Percentiles rank a stretch among this genome's conserved stretches.
These are phyloP conservation scores for Ferdinandea cuprea DNA, from an alignment of 2,888 invertebrate species.

Conservation along the genomic window DNA sequence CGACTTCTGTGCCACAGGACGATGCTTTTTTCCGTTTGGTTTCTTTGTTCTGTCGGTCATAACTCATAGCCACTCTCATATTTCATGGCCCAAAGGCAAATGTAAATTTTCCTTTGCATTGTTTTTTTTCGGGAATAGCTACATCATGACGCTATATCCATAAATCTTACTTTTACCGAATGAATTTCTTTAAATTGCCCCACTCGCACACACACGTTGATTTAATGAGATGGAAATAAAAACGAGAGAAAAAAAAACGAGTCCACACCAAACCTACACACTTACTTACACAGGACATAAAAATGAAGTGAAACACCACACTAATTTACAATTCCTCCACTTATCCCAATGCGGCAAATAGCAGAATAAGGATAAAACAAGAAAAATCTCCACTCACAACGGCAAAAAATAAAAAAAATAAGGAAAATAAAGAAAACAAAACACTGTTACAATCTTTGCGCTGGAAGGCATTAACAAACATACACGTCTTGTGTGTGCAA, in stretches of 20 bases:
- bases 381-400: background rate
- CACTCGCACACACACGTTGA: conserved; percentile 32
- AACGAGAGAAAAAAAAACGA: background rate
- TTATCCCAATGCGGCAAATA: conserved; percentile 42
- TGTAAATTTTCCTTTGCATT: conserved; percentile 32
- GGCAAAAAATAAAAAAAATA: background rate
- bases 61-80: conserved; percentile 52
- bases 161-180: conserved; percentile 55
- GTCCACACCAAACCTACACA: background rate
- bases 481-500: conserved; percentile 39
- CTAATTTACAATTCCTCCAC: conserved; percentile 49
- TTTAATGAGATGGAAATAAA: conserved; percentile 54
- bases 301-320: conserved; percentile 34
- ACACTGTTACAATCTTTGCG: conserved; percentile 32
- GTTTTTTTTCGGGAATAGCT: background rate
- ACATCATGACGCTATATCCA: conserved; percentile 35
- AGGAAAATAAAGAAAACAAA: too few species aligned
- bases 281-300: background rate
- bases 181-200: conserved; percentile 46
- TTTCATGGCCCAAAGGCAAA: conserved; percentile 36
- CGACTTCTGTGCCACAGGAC: background rate
- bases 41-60: conserved; percentile 29
- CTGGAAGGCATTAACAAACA: conserved; percentile 37
- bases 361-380: conserved; percentile 7
- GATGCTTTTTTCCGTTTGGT: background rate